Base-by-base conservation (phyloP, 2,797 vertebrate species). In the Chaunax sp. region DNA sequence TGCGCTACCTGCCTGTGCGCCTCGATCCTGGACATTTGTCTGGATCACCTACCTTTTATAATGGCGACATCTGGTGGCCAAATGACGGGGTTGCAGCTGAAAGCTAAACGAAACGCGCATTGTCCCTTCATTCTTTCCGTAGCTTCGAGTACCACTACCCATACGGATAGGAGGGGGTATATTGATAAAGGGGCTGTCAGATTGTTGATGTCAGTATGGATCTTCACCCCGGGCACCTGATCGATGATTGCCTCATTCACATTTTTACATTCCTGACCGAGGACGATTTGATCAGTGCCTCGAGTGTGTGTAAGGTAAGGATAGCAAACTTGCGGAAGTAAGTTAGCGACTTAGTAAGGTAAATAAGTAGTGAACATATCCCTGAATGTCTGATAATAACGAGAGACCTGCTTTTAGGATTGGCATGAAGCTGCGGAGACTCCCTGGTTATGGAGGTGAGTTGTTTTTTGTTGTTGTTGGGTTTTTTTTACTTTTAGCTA, bases 221-320 rank as follows among this genome's bases (percentile, higher is more conserved):
- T 3, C 19, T 13, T 0, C 12, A 47, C 51, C 59, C 35, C 3
- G 40, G 66, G 2, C 23, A 22, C 18, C 45, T 95, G 14, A 88
- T 88, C 7, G 2, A 67, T 0, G 93, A 95, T 50, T 92, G 94
- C 25, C 83, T 95, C 1, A 87, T 93, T 59, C 84, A 90, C 0
- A 58, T 95, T 5, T 95, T 95, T 45, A 89, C 92, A 0, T 93
- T 88, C 66, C 82, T 95, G 53, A 54, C 71, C 3, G 89, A 91
- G 1, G 82, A 87, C 1, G 94, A 95, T 69, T 82, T 96, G 56
- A 87, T 91, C 38, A 56, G 25, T 3, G 90, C 81, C 0, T 93
- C 94, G 1, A 51, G 54, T 43, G 94, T 95, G 19, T 93, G 92
- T 83, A 88, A 94, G 93, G 95, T 95, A 80, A 85, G 71, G 4